Evolutionary conservation across 2,888 invertebrate genomes (phyloP).

Genomic region (Leucozona laternaria): DNA sequence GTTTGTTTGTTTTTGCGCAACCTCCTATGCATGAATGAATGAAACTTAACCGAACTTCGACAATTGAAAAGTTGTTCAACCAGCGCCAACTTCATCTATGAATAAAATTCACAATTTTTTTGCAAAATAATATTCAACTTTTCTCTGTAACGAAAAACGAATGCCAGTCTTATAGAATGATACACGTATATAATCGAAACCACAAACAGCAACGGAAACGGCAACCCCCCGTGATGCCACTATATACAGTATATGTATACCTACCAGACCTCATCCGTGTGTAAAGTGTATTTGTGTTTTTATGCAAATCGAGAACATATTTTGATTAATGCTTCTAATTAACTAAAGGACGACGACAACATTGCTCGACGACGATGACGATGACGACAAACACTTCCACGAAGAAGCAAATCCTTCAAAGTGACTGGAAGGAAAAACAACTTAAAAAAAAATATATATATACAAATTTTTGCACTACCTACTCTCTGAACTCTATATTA

Average conservation of each 20-base stretch:
- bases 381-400: constrained; percentile 40
- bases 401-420: constrained; percentile 29
- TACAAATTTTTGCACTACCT: constrained; percentile 11
- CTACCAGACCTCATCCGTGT: background rate
- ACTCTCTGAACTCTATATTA: background rate
- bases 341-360: constrained; percentile 58
- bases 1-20: constrained; percentile 56
- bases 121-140: constrained; percentile 48
- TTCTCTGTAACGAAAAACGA: constrained; percentile 22
- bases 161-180: constrained; percentile 24
- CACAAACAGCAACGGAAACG: background rate
- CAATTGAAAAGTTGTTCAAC: constrained; percentile 69
- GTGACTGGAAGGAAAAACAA: constrained; percentile 11
- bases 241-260: background rate
- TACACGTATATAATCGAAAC: background rate
- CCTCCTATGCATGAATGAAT: constrained; percentile 46
- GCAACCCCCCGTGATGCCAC: background rate
- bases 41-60: constrained; percentile 56
- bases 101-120: constrained; percentile 70
- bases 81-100: constrained; percentile 66
- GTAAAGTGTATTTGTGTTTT: constrained; percentile 51
- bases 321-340: constrained; percentile 72
- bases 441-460: background rate
- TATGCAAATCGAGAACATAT: constrained; percentile 65
- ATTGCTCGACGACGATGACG: constrained; percentile 27